Evolutionary conservation across 2,113 vertebrate genomes (phyloP), one percentile per base, ranked within the genome.

Genomic region (Leucopsar rothschildi): DNA sequence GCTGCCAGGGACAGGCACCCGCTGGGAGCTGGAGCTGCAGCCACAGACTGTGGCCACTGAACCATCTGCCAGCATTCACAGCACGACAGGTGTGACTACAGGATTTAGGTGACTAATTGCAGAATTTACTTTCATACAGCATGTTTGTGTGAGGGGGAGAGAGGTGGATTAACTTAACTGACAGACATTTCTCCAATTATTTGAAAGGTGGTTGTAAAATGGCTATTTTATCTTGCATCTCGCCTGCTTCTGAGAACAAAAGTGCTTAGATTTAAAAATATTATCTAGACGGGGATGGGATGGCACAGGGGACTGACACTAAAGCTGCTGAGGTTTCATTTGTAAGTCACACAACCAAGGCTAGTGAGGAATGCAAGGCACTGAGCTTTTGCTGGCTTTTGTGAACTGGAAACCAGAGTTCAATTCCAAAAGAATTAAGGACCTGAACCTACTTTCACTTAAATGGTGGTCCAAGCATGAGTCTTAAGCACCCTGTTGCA

Each of bases 81-180:
- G 83, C 76, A 21, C 0, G 45, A 47, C 91, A 65, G 95, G 96
- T 95, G 94, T 57, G 57, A 89, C 78, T 63, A 52, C 90, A 66
- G 86, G 60, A 20, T 59, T 86, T 80, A 64, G 75, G 86, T 14
- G 39, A 91, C 87, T 96, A 92, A 97, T 94, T 93, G 94, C 77
- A 79, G 96, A 91, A 87, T 89, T 94, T 78, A 83, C 96, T 96
- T 90, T 61, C 92, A 50, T 78, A 39, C 82, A 80, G 75, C 82
- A 45, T 45, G 50, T 37, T 21, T 35, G 86, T 82, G 77, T 15
- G 19, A 37, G 75, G 66, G 86, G 61, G 45, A 33, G 72, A 93
- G 82, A 84, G 90, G 84, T 47, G 69, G 94, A 96, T 97, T 97
- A 94, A 86, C 21, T 79, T 77, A 77, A 91, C 73, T 93, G 96